Evolutionary conservation across 2,888 invertebrate species (phyloP).

Genomic region (Agrilus mali): DNA sequence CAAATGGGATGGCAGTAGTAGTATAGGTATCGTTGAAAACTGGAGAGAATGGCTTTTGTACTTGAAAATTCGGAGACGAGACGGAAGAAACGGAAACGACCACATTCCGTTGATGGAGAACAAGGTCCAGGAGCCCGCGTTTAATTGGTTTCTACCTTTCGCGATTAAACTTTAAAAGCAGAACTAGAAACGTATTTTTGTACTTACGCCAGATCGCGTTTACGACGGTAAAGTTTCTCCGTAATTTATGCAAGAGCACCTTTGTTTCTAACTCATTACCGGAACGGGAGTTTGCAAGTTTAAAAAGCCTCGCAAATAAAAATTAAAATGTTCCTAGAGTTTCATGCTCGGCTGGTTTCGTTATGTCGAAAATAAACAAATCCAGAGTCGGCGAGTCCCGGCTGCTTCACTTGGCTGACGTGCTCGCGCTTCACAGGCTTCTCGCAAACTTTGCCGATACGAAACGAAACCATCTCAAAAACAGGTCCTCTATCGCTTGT

Average conservation of each 20-base stretch:
- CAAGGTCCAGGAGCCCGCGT: slow-evolving; percentile 1
- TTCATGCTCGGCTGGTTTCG: slow-evolving; percentile 22
- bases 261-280: slow-evolving; percentile 25
- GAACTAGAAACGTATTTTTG: slow-evolving; percentile 20
- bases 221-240: slow-evolving; percentile 18
- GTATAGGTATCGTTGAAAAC: too few relatives aligned
- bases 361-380: slow-evolving; percentile 16
- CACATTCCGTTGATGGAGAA: too few relatives aligned
- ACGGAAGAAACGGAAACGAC: too few relatives aligned
- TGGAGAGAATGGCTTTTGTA: too few relatives aligned
- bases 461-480: too few relatives aligned
- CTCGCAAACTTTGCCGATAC: too few relatives aligned
- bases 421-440: too few relatives aligned
- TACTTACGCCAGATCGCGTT: slow-evolving; percentile 16
- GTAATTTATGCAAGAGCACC: slow-evolving; percentile 20
- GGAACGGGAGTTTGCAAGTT: slow-evolving; percentile 22
- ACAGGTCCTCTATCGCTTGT: too few relatives aligned
- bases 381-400: not conserved
- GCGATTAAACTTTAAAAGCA: slow-evolving; percentile 21
- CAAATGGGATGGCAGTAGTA: too few relatives aligned
- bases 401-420: too few relatives aligned
- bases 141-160: slow-evolving; percentile 26
- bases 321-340: slow-evolving; percentile 22
- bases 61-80: too few relatives aligned
- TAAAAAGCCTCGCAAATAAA: slow-evolving; percentile 23